A percentile compares a stretch with the other conserved stretches of the same genome.
Conservation (phyloP, 2,113 vertebrate genomes). For the Camelus bactrianus region DNA sequence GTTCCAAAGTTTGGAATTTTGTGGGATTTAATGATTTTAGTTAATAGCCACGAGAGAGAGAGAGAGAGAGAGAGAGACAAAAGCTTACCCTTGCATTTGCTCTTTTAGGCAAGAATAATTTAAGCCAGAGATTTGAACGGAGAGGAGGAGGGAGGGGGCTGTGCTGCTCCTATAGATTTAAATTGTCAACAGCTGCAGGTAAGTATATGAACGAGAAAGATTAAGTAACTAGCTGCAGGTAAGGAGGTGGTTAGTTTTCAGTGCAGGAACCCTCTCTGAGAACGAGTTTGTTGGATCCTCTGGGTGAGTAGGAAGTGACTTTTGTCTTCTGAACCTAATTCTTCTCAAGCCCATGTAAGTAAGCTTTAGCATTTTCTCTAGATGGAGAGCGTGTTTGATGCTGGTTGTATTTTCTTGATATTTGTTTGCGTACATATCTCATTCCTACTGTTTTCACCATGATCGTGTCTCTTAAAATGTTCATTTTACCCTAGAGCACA, state of each 20-base stretch:
- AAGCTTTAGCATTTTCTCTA: not conserved
- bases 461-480: not conserved
- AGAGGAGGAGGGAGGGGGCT: not conserved
- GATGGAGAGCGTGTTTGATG: not conserved
- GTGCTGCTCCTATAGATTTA: not conserved
- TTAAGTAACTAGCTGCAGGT: not conserved
- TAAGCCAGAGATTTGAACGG: not conserved
- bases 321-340: not conserved
- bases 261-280: not conserved
- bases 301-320: constrained; percentile 8
- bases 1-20: not conserved
- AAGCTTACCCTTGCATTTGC: not conserved
- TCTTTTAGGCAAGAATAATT: not conserved
- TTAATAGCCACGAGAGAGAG: not conserved
- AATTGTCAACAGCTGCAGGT: not conserved
- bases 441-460: not conserved
- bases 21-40: not conserved
- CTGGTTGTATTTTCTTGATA: not conserved
- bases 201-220: too few relatives aligned
- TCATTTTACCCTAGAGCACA: not conserved
- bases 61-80: not conserved
- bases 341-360: not conserved
- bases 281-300: not conserved
- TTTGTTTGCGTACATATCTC: not conserved
- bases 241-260: not conserved